These are phyloP conservation scores for Meriones psammophilus DNA, from an alignment of 2,797 vertebrate species.

Conservation along the genomic window DNA sequence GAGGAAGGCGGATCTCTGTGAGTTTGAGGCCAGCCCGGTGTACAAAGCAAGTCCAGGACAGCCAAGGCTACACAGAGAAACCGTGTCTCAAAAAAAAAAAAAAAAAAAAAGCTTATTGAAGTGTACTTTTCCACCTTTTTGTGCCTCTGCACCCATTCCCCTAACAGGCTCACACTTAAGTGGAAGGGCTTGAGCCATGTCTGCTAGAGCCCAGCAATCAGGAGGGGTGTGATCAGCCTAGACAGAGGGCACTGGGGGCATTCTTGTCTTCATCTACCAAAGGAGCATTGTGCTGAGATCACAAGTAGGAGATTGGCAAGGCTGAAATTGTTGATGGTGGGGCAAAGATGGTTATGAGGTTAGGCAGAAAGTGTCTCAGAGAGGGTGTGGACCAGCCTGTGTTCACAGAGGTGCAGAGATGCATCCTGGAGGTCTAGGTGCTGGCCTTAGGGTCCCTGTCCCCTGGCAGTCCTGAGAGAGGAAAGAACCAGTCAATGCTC, in stretches of 20 bases:
- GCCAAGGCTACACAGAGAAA: no score
- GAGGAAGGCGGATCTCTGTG: no score
- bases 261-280: neutral
- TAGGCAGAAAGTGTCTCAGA: neutral
- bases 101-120: no score
- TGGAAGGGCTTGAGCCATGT: neutral
- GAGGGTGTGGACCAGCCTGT: neutral
- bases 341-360: neutral
- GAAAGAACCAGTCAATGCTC: no score
- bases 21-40: no score
- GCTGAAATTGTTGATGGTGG: neutral
- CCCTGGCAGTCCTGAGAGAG: neutral
- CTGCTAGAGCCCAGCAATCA: neutral
- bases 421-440: neutral
- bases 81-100: no score
- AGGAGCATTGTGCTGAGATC: neutral
- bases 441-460: neutral
- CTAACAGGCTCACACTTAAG: neutral
- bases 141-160: rapidly evolving
- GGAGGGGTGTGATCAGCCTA: neutral
- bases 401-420: neutral
- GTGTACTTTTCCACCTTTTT: neutral
- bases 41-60: no score
- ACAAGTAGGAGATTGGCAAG: neutral
- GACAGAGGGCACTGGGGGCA: no score